These are phyloP conservation scores for Montipora capitata DNA, from an alignment of 92 coral and sea anemone species.

Conservation along the genomic window DNA sequence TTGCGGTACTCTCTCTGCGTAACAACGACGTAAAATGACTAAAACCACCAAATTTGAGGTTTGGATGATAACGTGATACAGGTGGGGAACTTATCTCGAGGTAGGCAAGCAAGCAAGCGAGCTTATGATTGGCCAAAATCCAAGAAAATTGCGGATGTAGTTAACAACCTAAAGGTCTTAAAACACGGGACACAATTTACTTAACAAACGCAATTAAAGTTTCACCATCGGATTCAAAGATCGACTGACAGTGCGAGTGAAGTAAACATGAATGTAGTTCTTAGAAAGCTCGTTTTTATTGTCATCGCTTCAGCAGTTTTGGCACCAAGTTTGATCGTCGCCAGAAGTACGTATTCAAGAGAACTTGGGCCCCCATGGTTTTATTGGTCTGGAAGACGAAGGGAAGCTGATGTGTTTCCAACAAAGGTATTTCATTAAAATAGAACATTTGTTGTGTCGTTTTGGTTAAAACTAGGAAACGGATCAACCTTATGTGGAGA, in stretches of 20 bases:
- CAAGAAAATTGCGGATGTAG: background rate
- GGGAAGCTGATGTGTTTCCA: conserved; percentile 2
- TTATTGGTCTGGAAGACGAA: conserved; percentile 11
- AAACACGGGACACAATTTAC: background rate
- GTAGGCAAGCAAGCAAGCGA: background rate
- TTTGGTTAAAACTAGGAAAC: no score
- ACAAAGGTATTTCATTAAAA: no score
- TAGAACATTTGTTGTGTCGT: no score
- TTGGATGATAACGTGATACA: no score
- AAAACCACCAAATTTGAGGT: no score
- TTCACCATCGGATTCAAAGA: background rate
- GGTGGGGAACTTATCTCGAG: no score
- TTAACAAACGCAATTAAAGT: conserved; percentile 5
- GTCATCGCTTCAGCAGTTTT: conserved; percentile 16
- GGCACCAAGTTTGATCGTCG: background rate
- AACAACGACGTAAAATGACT: no score
- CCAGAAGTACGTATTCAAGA: background rate
- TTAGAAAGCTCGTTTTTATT: conserved; percentile 12
- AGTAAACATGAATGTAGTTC: background rate
- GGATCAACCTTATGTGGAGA: no score
- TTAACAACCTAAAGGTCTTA: background rate
- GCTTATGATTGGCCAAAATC: conserved; percentile 18
- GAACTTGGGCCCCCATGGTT: conserved; percentile 43
- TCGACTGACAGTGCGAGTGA: background rate
- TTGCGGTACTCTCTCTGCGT: no score